Evolutionary conservation across 2,888 invertebrate genomes (phyloP).

Genomic region (Labia minor): DNA sequence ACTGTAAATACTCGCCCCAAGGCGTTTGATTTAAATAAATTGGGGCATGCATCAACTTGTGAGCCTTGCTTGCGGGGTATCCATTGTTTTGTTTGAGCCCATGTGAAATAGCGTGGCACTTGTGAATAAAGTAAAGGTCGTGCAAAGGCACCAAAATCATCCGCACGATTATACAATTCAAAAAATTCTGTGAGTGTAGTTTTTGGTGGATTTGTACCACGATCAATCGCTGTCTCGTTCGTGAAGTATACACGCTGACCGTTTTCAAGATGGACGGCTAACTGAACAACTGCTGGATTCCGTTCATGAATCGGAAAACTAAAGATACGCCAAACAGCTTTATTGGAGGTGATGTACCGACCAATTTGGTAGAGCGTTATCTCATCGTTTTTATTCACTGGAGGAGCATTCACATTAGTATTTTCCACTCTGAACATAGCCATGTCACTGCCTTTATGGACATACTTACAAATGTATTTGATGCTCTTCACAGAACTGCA

Average conservation of each 20-base stretch:
- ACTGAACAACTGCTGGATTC: neutral
- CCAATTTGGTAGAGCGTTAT: conserved; percentile 29
- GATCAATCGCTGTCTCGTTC: neutral
- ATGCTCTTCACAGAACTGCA: conserved; percentile 5
- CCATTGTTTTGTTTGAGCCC: conserved; percentile 18
- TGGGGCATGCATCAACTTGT: neutral
- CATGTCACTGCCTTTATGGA: conserved; percentile 28
- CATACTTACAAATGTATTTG: conserved; percentile 34
- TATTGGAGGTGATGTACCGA: conserved; percentile 29
- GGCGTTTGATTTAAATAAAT: conserved; percentile 19
- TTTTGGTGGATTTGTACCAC: neutral
- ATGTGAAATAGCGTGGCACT: conserved; percentile 28
- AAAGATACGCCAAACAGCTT: conserved; percentile 25
- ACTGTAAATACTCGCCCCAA: conserved; percentile 26
- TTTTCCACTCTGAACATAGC: conserved; percentile 26
- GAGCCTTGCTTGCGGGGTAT: conserved; percentile 16
- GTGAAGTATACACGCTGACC: neutral
- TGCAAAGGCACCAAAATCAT: conserved; percentile 25
- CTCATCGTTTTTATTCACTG: conserved; percentile 27
- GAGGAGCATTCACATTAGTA: conserved; percentile 28
- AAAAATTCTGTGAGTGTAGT: conserved; percentile 4
- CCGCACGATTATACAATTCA: conserved; percentile 9
- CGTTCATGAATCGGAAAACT: conserved; percentile 16
- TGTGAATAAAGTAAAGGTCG: conserved; percentile 23
- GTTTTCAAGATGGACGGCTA: conserved; percentile 17